phyloP scores from a whole-genome alignment of 64 coral and sea anemone genomes.

The Hydrozoanthus tunicans region DNA sequence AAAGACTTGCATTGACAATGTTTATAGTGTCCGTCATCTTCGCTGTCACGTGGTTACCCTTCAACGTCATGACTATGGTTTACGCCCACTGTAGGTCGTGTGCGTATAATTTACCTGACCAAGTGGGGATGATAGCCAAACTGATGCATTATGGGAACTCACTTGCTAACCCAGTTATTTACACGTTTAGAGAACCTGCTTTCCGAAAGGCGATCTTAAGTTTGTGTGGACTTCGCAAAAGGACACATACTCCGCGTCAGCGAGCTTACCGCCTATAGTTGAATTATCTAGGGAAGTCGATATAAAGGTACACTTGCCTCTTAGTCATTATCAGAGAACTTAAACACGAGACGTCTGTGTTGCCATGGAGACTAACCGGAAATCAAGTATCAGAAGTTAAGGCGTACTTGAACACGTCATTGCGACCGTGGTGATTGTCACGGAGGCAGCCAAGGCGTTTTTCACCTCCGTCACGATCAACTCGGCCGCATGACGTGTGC shows the following conservation, averaged over 20 bases:
- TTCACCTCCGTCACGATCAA: no score
- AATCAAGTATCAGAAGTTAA: no score
- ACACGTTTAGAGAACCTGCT: conserved; percentile 14
- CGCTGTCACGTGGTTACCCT: conserved; percentile 16
- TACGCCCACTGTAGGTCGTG: conserved; percentile 23
- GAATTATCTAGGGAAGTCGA: no score
- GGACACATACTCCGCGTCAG: not conserved
- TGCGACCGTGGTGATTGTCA: no score
- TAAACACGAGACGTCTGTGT: no score
- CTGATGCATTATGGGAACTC: conserved; percentile 50
- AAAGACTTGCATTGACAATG: conserved; percentile 20
- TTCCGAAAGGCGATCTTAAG: conserved; percentile 4
- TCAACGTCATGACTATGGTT: conserved; percentile 36
- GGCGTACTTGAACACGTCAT: no score
- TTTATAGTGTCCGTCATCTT: conserved; percentile 41
- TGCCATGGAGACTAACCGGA: no score
- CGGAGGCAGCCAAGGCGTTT: no score
- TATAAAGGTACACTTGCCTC: no score
- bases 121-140: conserved; percentile 32
- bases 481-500: no score
- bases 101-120: conserved; percentile 12
- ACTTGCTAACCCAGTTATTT: conserved; percentile 14
- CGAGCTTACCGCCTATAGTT: not conserved
- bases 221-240: conserved; percentile 1
- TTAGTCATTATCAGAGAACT: no score